Evolutionary conservation across 2,113 vertebrate species (phyloP), one percentile per base, ranked within the genome.

Genomic region (Tachuris rubrigastra): DNA sequence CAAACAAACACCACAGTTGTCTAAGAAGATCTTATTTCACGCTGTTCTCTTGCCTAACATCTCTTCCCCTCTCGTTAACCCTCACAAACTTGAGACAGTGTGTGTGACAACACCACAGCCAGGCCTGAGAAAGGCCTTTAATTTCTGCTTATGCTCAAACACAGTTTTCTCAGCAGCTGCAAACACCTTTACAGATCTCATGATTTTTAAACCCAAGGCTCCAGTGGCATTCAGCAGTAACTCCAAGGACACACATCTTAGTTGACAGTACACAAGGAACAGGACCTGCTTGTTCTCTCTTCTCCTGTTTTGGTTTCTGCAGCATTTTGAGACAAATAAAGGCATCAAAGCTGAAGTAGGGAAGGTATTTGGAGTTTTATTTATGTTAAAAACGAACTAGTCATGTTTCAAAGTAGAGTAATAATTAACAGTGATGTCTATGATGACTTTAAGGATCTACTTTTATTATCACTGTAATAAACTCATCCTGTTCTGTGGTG

Each of bases 311-410:
- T 82, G 74, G 20, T 41, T 85, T 66, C 82, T 80, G 85, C 49
- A 79, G 90, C 88, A 90, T 76, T 97, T 93, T 53, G 63, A 83
- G 94, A 85, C 67, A 96, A 95, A 90, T 52, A 66, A 76, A 90
- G 37, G 67, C 37, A 35, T 62, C 71, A 60, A 66, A 94, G 69
- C 66, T 66, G 58, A 82, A 53, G 46, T 2, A 44, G 28, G 47
- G 20, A 63, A 71, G 41, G 12, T 22, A 62, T 50, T 20, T 21
- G 33, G 25, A 49, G 65, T 24, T 72, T 74, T 55, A 35, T 66
- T 63, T 52, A 33, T 62, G 41, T 31, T 37, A 69, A 83, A 88
- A 88, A 80, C 63, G 16, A 77, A 47, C 14, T 14, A 41, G 42
- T 53, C 12, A 3, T 33, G 9, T 46, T 68, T 79, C 58, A 35